These are phyloP conservation scores for Polypterus senegalus DNA, from an alignment of 2,113 vertebrate species.

Conservation along the genomic window DNA sequence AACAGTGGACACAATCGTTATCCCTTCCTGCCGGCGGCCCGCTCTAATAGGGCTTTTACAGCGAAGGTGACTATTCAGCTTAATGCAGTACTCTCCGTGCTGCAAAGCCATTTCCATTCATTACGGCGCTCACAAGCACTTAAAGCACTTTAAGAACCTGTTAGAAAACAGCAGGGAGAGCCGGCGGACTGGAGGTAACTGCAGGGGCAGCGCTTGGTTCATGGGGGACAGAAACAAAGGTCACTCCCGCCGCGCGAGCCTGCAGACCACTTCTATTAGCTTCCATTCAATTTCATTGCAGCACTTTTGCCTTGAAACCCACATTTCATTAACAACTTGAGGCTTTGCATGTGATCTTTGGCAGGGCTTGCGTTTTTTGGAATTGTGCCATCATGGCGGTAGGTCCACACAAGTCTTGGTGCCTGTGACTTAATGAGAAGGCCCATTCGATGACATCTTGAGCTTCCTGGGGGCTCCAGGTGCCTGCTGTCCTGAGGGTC, in stretches of 20 bases:
- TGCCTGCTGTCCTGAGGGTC: too few relatives aligned
- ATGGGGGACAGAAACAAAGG: constrained; percentile 1
- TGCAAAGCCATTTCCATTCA: constrained; percentile 93
- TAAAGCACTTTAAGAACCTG: constrained; percentile 89
- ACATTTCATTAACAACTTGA: constrained; percentile 4
- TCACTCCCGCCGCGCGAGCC: constrained; percentile 1
- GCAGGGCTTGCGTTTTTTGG: too few relatives aligned
- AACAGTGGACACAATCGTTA: constrained; percentile 84
- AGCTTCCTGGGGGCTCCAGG: too few relatives aligned
- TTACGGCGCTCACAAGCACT: constrained; percentile 95
- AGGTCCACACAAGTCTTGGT: too few relatives aligned
- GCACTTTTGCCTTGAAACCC: constrained; percentile 1
- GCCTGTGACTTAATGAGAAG: too few relatives aligned
- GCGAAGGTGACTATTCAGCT: constrained; percentile 93
- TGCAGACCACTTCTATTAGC: constrained; percentile 3
- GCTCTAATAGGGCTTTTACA: constrained; percentile 90
- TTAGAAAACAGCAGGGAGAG: constrained; percentile 69
- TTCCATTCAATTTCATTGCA: constrained; percentile 2
- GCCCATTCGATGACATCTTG: too few relatives aligned
- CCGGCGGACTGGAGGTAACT: constrained; percentile 41
- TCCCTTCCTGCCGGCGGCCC: constrained; percentile 74
- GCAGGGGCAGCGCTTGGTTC: constrained; percentile 20
- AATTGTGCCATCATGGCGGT: too few relatives aligned
- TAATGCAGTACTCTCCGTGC: constrained; percentile 78
- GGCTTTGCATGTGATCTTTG: not conserved